Evolutionary conservation across 2,113 vertebrate species (phyloP).

Genomic region (Pagrus major): DNA sequence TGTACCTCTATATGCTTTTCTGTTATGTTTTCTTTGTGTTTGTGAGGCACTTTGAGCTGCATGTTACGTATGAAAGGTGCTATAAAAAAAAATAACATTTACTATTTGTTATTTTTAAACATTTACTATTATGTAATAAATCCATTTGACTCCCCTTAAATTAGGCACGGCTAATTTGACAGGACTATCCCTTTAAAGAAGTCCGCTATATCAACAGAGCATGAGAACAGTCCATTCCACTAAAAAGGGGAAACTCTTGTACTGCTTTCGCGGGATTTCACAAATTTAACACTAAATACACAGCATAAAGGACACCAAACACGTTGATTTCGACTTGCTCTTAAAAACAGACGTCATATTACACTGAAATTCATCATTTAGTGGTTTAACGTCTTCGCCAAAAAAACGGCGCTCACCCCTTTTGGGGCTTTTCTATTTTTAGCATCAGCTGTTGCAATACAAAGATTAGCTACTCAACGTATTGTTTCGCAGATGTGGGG

Average conservation of each 20-base stretch:
- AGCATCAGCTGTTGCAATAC: constrained; percentile 86
- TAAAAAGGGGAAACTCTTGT: constrained; percentile 42
- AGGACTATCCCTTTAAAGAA: constrained; percentile 74
- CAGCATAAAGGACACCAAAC: accelerated
- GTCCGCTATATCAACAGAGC: constrained; percentile 20
- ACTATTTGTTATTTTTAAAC: background rate
- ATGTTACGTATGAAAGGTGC: too few species aligned
- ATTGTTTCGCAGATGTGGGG: constrained; percentile 77
- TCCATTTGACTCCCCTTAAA: constrained; percentile 2
- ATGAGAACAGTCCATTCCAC: constrained; percentile 77
- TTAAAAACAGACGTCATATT: accelerated
- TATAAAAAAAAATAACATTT: too few species aligned
- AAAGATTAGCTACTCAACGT: constrained; percentile 80
- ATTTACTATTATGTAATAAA: background rate
- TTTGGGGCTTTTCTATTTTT: constrained; percentile 81
- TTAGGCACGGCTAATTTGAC: constrained; percentile 49
- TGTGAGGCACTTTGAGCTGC: too few species aligned
- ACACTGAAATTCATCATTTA: background rate
- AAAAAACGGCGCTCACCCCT: constrained; percentile 40
- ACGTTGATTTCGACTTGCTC: accelerated
- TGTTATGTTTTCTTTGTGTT: too few species aligned
- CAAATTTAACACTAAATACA: background rate
- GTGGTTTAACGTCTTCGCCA: accelerated
- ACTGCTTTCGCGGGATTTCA: background rate
- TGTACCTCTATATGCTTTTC: too few species aligned